phyloP scores from a whole-genome alignment of 2,113 vertebrate genomes.

The Protobothrops flavoviridis region DNA sequence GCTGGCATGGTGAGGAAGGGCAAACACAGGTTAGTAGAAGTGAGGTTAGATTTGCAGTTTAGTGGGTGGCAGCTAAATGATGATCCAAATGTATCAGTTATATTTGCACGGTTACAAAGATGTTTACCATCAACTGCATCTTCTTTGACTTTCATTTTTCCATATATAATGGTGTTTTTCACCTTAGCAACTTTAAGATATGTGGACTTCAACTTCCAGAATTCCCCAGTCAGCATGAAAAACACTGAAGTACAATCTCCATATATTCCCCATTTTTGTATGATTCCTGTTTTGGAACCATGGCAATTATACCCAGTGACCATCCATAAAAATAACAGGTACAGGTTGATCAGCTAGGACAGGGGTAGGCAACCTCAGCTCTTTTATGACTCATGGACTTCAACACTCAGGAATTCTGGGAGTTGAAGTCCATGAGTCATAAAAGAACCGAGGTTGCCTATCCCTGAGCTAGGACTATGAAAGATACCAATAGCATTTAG shows the following conservation, averaged over 20 bases:
- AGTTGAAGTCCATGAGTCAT: no score
- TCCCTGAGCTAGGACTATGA: neutral
- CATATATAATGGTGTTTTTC: neutral
- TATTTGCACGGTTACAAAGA: neutral
- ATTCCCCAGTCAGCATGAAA: neutral
- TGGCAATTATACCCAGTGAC: neutral
- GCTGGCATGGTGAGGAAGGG: slow-evolving; percentile 84
- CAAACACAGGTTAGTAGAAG: slow-evolving; percentile 84
- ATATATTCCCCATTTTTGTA: neutral
- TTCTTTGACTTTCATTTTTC: neutral
- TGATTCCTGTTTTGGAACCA: neutral
- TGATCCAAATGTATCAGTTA: neutral
- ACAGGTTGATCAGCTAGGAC: neutral
- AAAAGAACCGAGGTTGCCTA: no score
- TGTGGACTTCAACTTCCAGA: neutral
- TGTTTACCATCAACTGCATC: neutral
- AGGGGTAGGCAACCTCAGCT: no score
- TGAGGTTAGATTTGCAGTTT: neutral
- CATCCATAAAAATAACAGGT: neutral
- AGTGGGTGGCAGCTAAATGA: slow-evolving; percentile 19
- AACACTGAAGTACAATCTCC: neutral
- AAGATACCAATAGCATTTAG: neutral
- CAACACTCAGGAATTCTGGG: no score
- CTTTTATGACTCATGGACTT: no score
- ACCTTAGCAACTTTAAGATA: neutral